Percentiles rank a stretch among this genome's conserved stretches.
These are phyloP conservation scores for Tautogolabrus adspersus DNA, from an alignment of 2,113 vertebrate species.

Conservation along the genomic window DNA sequence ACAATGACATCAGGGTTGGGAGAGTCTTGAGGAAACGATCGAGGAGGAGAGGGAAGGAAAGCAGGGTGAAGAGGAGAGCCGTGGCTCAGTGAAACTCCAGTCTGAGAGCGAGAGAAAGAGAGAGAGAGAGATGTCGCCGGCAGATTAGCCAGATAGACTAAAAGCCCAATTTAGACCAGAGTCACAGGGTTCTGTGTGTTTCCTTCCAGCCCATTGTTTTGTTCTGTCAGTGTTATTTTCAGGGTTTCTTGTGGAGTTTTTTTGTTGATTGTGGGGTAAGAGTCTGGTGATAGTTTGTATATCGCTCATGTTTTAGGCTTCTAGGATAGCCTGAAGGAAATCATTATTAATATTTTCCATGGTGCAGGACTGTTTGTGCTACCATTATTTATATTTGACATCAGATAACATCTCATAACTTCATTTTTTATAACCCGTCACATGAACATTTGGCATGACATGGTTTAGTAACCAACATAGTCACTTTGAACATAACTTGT, in stretches of 20 bases:
- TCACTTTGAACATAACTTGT: no score
- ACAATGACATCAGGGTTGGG: conserved; percentile 47
- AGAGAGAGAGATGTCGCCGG: conserved; percentile 43
- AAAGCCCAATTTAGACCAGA: conserved; percentile 40
- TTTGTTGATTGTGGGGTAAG: not conserved
- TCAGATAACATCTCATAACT: no score
- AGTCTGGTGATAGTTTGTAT: not conserved
- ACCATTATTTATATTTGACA: not conserved
- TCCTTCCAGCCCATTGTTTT: conserved; percentile 45
- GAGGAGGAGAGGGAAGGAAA: conserved; percentile 27
- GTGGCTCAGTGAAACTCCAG: conserved; percentile 8
- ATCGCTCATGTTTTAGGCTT: not conserved
- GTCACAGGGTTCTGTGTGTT: conserved; percentile 25
- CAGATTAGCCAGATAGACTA: conserved; percentile 53
- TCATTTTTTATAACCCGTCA: no score
- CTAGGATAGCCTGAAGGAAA: not conserved
- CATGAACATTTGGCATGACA: no score
- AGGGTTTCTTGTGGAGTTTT: conserved; percentile 46
- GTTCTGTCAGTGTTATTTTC: conserved; percentile 29
- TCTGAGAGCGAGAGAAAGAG: conserved; percentile 1
- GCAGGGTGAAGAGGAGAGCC: conserved; percentile 18
- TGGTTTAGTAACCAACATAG: no score
- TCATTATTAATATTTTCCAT: not conserved
- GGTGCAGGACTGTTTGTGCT: not conserved
- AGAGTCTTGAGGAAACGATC: conserved; percentile 28